Evolutionary conservation across 2,797 vertebrate species (phyloP).

Genomic region (Paguma larvata): DNA sequence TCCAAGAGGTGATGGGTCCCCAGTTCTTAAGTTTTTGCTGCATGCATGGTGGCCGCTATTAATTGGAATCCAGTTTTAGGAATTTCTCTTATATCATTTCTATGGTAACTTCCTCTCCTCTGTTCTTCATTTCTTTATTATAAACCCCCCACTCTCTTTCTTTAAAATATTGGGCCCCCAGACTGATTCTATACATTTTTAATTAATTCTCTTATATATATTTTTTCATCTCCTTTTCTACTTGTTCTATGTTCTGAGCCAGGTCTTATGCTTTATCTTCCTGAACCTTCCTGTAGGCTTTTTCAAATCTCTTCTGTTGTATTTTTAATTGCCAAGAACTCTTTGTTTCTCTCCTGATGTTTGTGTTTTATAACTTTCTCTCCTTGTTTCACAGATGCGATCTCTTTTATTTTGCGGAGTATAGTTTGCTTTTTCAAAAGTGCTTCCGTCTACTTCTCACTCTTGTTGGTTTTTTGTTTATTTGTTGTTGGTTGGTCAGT

Average conservation of each 20-base stretch:
- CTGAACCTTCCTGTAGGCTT: neutral
- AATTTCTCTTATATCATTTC: neutral
- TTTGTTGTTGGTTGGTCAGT: neutral
- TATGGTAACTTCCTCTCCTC: neutral
- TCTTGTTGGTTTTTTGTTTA: neutral
- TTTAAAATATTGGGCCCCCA: neutral
- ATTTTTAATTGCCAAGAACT: neutral
- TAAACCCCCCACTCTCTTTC: neutral
- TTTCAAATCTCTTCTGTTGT: neutral
- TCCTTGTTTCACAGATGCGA: neutral
- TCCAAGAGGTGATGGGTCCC: neutral
- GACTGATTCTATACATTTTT: neutral
- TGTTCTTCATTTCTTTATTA: neutral
- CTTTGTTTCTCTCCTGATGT: neutral
- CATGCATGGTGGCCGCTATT: neutral
- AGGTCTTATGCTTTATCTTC: neutral
- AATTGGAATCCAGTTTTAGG: neutral
- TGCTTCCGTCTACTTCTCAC: neutral
- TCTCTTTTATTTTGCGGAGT: neutral
- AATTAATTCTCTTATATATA: neutral
- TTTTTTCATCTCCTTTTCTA: neutral
- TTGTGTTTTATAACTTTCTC: neutral
- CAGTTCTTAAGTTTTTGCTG: neutral
- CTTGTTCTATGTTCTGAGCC: neutral
- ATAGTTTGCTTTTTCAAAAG: neutral